Conservation (phyloP, 1,140 invertebrate genomes). For the Drosophila nannoptera region DNA sequence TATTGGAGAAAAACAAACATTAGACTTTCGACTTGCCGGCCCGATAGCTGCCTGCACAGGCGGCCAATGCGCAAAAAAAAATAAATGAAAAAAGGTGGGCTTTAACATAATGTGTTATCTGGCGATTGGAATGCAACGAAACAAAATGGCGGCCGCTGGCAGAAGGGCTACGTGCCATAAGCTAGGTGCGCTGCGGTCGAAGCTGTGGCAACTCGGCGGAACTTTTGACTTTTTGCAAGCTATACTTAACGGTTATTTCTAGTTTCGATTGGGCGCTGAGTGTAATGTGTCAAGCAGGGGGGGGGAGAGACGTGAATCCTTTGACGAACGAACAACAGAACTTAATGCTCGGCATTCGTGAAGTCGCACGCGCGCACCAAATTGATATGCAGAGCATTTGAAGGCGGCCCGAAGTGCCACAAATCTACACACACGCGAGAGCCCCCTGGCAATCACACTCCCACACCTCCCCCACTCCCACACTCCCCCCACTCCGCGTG, state of each 20-base stretch:
- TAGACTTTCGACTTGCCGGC: slow-evolving; percentile 65
- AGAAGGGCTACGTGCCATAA: slow-evolving; percentile 52
- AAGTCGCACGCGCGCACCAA: slow-evolving; percentile 75
- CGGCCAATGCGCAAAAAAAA: slow-evolving; percentile 43
- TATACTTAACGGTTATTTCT: background rate
- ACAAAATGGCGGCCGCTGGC: slow-evolving; percentile 57
- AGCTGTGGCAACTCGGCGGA: background rate
- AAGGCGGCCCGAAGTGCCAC: slow-evolving; percentile 60
- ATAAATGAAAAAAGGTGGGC: slow-evolving; percentile 16
- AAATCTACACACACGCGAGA: slow-evolving; percentile 32
- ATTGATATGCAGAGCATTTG: slow-evolving; percentile 69
- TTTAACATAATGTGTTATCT: slow-evolving; percentile 55
- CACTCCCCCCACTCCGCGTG: too few relatives aligned
- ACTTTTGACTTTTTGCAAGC: background rate
- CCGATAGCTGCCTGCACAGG: slow-evolving; percentile 44
- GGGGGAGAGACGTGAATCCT: slow-evolving; percentile 53
- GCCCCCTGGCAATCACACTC: background rate
- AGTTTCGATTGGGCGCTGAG: background rate
- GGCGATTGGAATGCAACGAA: slow-evolving; percentile 19
- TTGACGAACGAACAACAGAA: slow-evolving; percentile 62
- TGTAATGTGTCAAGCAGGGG: slow-evolving; percentile 45
- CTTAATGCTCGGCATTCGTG: slow-evolving; percentile 71
- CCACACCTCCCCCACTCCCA: too few relatives aligned
- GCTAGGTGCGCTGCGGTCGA: slow-evolving; percentile 28
- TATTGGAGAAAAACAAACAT: slow-evolving; percentile 58